Evolutionary conservation across 2,113 vertebrate species (phyloP), one percentile per base, ranked within the genome.

Genomic region (Gymnorhina tibicen): DNA sequence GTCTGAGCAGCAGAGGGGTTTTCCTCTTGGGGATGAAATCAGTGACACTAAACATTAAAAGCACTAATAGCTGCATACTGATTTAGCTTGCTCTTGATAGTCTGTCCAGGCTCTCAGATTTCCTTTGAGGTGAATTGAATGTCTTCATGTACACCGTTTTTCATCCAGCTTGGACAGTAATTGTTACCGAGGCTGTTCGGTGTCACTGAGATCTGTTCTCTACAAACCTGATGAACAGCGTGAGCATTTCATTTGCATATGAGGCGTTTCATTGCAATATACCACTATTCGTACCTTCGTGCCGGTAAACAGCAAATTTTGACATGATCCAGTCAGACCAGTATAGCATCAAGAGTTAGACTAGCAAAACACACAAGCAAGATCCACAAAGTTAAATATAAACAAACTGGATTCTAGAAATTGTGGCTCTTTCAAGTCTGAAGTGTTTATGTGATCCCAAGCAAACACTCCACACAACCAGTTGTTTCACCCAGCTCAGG

Each of bases 401-500:
- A 94, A 87, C 91, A 95, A 89, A 83, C 46, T 6, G 75, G 44
- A 56, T 84, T 77, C 42, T 74, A 81, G 70, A 89, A 94, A 66
- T n/a, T 81, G 83, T 63, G 81, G 47, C 27, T 62, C 70, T 95
- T 95, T 95, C 66, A 91, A 91, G 89, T 70, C 72, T 49, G 53
- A 59, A 89, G 66, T 68, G 83, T 85, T 95, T 87, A 33, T 52
- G 64, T 49, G 84, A 95, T 92, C 68, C 72, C 77, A 64, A 56
- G 78, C 47, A 56, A 91, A 84, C 10, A 16, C 72, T 90, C 59
- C 62, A 55, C 47, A 24, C 41, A 85, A 89, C 78, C 73, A 77
- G 89, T 92, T 83, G 81, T 94, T 95, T 96, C 94, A 90, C 87
- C 52, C 87, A 52, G 33, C 52, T 73, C 39, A 74, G 83, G 88